Evolutionary conservation across 2,113 vertebrate species (phyloP), one percentile per base, ranked within the genome.

Genomic region (Scophthalmus maximus): DNA sequence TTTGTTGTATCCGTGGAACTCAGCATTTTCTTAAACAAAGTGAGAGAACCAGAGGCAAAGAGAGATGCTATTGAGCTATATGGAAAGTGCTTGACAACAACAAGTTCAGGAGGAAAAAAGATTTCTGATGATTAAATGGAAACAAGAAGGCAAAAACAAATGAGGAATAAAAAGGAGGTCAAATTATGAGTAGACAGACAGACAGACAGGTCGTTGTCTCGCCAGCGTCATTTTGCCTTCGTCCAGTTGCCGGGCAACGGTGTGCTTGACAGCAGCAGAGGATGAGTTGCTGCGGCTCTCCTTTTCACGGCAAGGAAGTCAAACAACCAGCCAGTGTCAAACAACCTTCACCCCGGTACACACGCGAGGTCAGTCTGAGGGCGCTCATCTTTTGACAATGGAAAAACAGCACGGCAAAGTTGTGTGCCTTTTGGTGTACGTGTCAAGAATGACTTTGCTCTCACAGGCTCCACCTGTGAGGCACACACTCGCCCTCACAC

Each of bases 171-270:
- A 30, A 23, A 14, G 14, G 15, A 22, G 25, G 60, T 9, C 26
- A 60, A 38, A 38, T 18, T n/a, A 27, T 23, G 29, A 53, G 53
- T 12, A 47, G 38, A 56, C 32, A 52, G 46, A 70, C 23, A 30
- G 69, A 50, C 57, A 62, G 68, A 49, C 47, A 23, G 20, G 0
- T 42, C 34, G 22, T 58, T 22, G 15, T 64, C 25, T n/a, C 25
- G 49, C 29, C 36, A 2, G 50, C 69, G 51, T 73, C 63, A 40
- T 51, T 72, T 63, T 85, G 75, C 87, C 78, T 87, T 79, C 87
- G 89, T 85, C 85, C 80, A 85, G 93, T 93, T 92, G 88, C 93
- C 90, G 91, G 82, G 93, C 91, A 92, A 93, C 89, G 6, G 72
- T 74, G 73, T 62, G 78, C 84, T 83, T 85, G 82, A 85, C 79